Base-by-base conservation (phyloP, 1,140 invertebrate species). In the Eufriesea mexicana region DNA sequence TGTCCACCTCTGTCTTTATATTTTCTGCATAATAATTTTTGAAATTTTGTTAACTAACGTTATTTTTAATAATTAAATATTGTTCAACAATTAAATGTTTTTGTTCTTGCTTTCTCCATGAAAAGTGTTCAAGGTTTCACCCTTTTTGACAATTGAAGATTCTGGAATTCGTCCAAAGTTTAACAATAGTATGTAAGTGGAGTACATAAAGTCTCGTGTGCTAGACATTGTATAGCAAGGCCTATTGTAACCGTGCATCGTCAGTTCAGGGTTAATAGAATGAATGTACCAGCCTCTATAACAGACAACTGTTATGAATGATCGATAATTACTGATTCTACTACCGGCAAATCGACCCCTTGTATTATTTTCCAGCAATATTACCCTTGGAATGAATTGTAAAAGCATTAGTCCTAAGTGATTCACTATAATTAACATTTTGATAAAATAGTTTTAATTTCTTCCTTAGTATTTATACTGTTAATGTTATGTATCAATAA, bases 191-290 rank as follows among this genome's bases (percentile, higher is more conserved):
- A n/a, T 51, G 8, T 45, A 49, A n/a, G 23, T 35, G 18, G 20
- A 49, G 45, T 51, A 62, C 45, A 75, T 8, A 62, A 2, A 28
- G 35, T 75, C 18, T 35, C 51, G 23, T 49, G 28, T n/a, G 2
- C 28, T 57, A n/a, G 23, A 74, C 20, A 20, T 2, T 51, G n/a
- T 51, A 51, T 35, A 35, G 20, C 25, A 16, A 76, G 47, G 59
- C 25, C 51, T 45, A 76, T 35, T 76, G 57, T 76, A 47, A 62
- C 59, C 59, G 57, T 59, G 14, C 28, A 59, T 28, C 23, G 28
- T 16, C 18, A 35, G 55, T 12, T 61, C 16, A 64, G 74, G 74
- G 74, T 64, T 76, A 76, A 76, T 64, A 47, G 74, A 76, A 64
- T 47, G 74, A 76, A 28, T 12, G 28, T 76, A 76, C 59, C 49